Base-by-base conservation (phyloP, 92 coral and sea anemone species). In the Palythoa grandiflora region DNA sequence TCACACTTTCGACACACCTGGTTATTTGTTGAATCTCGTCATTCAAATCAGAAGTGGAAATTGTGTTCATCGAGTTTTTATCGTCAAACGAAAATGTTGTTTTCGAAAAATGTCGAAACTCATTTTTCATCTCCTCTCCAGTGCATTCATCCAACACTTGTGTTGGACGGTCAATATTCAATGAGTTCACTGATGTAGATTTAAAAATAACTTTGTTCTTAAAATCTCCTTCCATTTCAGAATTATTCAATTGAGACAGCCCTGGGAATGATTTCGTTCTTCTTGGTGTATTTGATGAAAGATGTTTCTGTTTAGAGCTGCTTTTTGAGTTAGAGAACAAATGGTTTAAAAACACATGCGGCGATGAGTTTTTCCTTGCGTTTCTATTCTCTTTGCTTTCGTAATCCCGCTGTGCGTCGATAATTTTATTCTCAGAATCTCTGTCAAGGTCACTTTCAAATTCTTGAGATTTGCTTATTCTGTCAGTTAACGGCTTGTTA, bases 1-100 rank as follows among this genome's bases (percentile, higher is more conserved):
- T 81, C 61, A 81, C 86, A 53, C 14, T 81, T 4, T 81, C 86
- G 38, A 81, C 86, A 44, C 86, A 66, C 86, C 21, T 81, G 36
- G 86, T 81, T 44, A 68, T 66, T 81, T 81, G 61, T 71, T 65
- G 75, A 19, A 81, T 40, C 60, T 81, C 86, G 20, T 81, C 44
- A 48, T 66, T 39, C 39, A 81, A 68, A 35, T 81, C 86, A 65
- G 86, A 21, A 68, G 61, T 65, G 7, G 38, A 15, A 65, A 12
- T 66, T 47, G 73, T 28, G 21, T 68, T 68, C 20, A 81, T 50
- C 2, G 86, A 81, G 59, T 5, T 44, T 36, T 81, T 71, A 20
- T 20, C 48, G 39, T 81, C 75, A 12, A 66, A 81, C 11, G 86
- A 12, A 9, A 68, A 16, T 19, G 54, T 17, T 59, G 84, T 37